Evolutionary conservation across 1,140 invertebrate species (phyloP).

Genomic region (Pectinophora gossypiella): DNA sequence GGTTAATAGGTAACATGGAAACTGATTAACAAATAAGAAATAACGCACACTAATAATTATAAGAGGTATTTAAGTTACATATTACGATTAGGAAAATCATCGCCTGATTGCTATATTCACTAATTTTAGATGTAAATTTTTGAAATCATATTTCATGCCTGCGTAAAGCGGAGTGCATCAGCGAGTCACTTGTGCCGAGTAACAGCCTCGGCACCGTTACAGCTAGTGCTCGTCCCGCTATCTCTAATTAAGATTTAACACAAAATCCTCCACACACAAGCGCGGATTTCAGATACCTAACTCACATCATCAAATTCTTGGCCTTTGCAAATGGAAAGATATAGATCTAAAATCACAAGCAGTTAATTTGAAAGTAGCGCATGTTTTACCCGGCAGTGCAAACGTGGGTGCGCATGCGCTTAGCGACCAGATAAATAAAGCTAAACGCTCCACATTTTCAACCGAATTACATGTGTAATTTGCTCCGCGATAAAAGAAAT

Average conservation of each 20-base stretch:
- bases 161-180: too few species aligned
- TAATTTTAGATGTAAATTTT: too few species aligned
- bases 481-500: conserved; percentile 22
- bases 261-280: background rate
- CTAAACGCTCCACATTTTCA: conserved; percentile 30
- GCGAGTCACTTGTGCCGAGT: too few species aligned
- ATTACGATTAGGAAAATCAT: too few species aligned
- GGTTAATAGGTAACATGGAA: too few species aligned
- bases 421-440: conserved; percentile 42
- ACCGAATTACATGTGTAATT: conserved; percentile 18
- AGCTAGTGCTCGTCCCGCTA: background rate
- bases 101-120: too few species aligned
- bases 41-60: too few species aligned
- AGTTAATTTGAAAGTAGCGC: background rate
- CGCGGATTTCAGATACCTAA: too few species aligned
- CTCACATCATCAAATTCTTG: too few species aligned
- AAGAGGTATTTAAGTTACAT: too few species aligned
- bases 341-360: background rate
- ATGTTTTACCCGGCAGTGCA: conserved; percentile 23
- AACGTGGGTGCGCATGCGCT: conserved; percentile 37
- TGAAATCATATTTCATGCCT: background rate
- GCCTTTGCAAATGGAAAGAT: too few species aligned
- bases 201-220: background rate
- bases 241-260: background rate
- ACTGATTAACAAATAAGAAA: too few species aligned